Conservation (phyloP, 2,797 vertebrate species). For the Gila robusta region DNA sequence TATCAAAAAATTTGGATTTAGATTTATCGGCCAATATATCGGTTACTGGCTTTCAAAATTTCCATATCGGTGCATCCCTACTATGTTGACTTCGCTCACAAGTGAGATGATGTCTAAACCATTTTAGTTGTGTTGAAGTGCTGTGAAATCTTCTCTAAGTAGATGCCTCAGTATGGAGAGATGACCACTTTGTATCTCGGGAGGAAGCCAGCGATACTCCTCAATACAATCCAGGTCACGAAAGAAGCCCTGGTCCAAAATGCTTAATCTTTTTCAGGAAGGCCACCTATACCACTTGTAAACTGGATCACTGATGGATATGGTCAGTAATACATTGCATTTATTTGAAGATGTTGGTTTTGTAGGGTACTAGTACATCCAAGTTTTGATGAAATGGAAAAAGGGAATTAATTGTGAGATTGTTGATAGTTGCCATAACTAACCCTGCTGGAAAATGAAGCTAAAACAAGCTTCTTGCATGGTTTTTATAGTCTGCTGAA, state of each 20-base stretch:
- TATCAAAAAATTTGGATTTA: no score
- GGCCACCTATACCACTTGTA: neutral
- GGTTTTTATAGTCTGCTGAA: neutral
- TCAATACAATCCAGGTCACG: slow-evolving; percentile 18
- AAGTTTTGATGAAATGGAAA: neutral
- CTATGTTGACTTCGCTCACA: neutral
- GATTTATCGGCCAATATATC: no score
- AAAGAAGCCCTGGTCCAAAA: slow-evolving; percentile 33
- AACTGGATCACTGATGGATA: slow-evolving; percentile 1
- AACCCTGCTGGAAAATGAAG: neutral
- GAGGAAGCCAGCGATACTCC: neutral
- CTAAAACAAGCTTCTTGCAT: neutral
- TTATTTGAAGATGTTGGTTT: neutral
- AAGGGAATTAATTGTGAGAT: neutral
- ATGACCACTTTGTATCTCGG: neutral
- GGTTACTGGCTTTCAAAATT: no score
- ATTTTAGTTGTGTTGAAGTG: neutral
- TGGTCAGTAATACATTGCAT: slow-evolving; percentile 6
- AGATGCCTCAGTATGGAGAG: slow-evolving; percentile 35
- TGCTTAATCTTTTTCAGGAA: slow-evolving; percentile 21
- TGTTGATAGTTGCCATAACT: neutral
- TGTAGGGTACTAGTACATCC: neutral
- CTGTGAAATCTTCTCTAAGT: neutral
- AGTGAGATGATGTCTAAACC: slow-evolving; percentile 52
- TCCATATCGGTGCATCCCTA: no score